phyloP scores from a whole-genome alignment of 2,888 invertebrate species.

The Plemyria rubiginata region DNA sequence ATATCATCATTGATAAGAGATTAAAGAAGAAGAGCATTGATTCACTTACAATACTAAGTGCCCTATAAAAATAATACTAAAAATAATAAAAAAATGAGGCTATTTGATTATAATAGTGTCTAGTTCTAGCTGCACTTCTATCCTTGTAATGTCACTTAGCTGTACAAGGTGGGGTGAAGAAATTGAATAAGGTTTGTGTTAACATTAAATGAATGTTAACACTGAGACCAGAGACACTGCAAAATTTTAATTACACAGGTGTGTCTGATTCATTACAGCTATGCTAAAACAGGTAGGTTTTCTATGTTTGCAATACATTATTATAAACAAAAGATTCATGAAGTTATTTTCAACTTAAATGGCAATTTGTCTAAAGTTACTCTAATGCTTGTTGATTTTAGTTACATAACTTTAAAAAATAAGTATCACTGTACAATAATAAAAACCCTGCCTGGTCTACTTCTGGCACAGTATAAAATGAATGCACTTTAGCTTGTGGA shows the following conservation, averaged over 20 bases:
- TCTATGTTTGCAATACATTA: neutral
- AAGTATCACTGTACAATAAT: neutral
- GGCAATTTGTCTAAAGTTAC: neutral
- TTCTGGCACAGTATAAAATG: neutral
- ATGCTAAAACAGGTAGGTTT: neutral
- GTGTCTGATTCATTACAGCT: too few species aligned
- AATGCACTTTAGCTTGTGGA: neutral
- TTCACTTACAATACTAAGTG: conserved; percentile 36
- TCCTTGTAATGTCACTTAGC: neutral
- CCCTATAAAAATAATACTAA: conserved; percentile 16
- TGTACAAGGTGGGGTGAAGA: neutral
- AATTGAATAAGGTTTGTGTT: neutral
- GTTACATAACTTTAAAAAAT: neutral
- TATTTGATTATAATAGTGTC: conserved; percentile 18
- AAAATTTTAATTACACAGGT: too few species aligned
- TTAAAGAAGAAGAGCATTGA: conserved; percentile 40
- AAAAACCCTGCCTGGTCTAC: neutral
- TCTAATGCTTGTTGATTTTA: neutral
- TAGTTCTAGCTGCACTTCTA: conserved; percentile 9
- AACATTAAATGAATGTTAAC: too few species aligned
- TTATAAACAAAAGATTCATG: neutral
- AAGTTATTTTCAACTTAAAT: neutral
- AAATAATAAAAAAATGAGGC: conserved; percentile 16
- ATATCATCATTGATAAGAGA: conserved; percentile 46
- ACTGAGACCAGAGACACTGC: too few species aligned